Conservation (phyloP, 2,113 vertebrate species). For the Camelus dromedarius region DNA sequence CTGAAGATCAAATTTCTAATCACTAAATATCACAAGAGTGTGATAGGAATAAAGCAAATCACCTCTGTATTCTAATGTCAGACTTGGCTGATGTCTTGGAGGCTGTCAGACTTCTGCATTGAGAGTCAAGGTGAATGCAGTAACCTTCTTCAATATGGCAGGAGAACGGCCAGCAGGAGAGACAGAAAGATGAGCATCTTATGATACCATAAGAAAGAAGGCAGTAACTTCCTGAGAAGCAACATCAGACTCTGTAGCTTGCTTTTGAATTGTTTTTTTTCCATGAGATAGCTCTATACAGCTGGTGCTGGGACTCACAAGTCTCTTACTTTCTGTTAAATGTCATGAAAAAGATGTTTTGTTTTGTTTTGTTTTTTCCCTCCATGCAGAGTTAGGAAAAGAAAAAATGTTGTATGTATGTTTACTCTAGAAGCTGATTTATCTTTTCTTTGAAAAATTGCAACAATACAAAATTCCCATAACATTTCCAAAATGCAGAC, state of each 20-base stretch:
- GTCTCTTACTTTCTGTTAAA: background rate
- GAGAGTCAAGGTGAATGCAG: background rate
- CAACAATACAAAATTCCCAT: background rate
- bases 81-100: background rate
- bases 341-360: background rate
- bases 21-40: slow-evolving; percentile 27
- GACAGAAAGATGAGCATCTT: background rate
- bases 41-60: background rate
- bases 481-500: background rate
- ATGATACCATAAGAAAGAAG: background rate
- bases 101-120: background rate
- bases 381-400: background rate
- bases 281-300: background rate
- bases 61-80: background rate
- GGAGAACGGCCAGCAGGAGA: background rate
- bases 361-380: background rate
- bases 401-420: background rate
- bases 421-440: background rate
- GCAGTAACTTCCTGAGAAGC: background rate
- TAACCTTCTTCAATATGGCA: background rate
- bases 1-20: slow-evolving; percentile 72
- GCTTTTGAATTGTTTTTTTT: background rate
- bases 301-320: background rate
- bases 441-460: background rate
- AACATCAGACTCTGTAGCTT: background rate